Percentiles rank a stretch among this genome's conserved stretches.
These are phyloP conservation scores for Timandra comae DNA, from an alignment of 2,888 invertebrate genomes.

Conservation along the genomic window DNA sequence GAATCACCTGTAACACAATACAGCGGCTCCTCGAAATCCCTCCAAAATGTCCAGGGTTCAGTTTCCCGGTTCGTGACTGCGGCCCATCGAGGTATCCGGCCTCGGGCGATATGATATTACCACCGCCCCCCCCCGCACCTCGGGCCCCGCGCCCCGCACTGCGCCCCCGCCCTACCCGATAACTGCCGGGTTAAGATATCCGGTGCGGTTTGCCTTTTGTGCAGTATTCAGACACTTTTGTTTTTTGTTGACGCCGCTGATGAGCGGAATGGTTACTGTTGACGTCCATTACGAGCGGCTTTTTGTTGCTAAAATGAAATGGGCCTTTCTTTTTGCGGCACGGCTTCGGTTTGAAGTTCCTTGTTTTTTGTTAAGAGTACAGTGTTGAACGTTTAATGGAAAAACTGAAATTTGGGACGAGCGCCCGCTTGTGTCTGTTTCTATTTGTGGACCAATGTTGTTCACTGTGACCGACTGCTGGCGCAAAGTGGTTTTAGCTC, in stretches of 20 bases:
- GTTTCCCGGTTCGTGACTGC: conserved; percentile 6
- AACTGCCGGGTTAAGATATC: conserved; percentile 7
- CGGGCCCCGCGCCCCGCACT: too few species aligned
- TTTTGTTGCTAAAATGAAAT: conserved; percentile 1
- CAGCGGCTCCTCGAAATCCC: too few species aligned
- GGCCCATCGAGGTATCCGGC: conserved; percentile 4
- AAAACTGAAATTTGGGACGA: too few species aligned
- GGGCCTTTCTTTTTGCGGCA: conserved; percentile 1
- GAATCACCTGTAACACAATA: too few species aligned
- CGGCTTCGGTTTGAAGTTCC: neutral
- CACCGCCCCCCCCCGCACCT: neutral
- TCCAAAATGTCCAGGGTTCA: neutral
- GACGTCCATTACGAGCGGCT: conserved; percentile 8
- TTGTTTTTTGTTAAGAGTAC: too few species aligned
- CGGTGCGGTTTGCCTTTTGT: conserved; percentile 8
- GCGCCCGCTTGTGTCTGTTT: too few species aligned
- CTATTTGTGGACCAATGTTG: too few species aligned
- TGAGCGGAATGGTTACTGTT: conserved; percentile 6
- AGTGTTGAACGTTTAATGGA: too few species aligned
- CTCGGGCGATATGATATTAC: conserved; percentile 5
- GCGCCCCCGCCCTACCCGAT: too few species aligned
- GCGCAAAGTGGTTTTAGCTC: too few species aligned
- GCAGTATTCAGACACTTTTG: conserved; percentile 8
- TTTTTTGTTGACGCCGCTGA: conserved; percentile 10
- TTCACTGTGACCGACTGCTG: too few species aligned